Percentiles rank a stretch among this genome's conserved stretches.
phyloP scores from a whole-genome alignment of 2,113 vertebrate species.

The Pyrgilauda ruficollis region DNA sequence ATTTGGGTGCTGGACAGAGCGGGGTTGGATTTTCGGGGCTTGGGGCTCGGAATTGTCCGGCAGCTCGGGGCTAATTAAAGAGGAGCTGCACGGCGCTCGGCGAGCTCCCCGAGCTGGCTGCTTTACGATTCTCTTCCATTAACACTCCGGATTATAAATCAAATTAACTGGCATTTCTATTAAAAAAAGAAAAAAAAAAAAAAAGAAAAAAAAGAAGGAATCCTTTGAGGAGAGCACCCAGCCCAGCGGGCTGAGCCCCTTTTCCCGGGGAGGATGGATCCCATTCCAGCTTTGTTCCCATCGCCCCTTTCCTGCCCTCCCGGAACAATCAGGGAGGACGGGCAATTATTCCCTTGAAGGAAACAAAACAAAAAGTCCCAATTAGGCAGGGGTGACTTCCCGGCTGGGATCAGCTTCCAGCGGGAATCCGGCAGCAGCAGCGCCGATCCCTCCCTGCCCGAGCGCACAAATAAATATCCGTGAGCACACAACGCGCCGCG shows the following conservation, averaged over 20 bases:
- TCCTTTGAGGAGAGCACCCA: background rate
- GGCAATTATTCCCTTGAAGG: constrained; percentile 14
- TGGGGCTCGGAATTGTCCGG: constrained; percentile 2
- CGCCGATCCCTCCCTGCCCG: background rate
- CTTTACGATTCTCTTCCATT: constrained; percentile 55
- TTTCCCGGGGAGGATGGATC: background rate
- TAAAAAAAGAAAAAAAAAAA: background rate
- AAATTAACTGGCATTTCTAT: constrained; percentile 67
- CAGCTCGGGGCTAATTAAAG: constrained; percentile 29
- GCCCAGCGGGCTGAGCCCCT: constrained; percentile 15
- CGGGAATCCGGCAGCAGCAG: background rate
- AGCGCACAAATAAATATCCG: background rate
- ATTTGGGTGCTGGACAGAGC: background rate
- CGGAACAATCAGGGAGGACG: background rate
- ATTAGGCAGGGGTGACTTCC: background rate
- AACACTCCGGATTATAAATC: constrained; percentile 63
- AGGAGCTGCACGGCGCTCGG: background rate
- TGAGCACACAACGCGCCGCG: background rate
- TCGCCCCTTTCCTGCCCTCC: constrained; percentile 26
- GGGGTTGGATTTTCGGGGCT: background rate
- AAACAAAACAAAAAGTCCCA: constrained; percentile 24
- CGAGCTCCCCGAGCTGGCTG: background rate
- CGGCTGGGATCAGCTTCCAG: background rate
- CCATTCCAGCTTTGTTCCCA: constrained; percentile 41
- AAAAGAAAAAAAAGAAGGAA: background rate